phyloP scores from a whole-genome alignment of 1,140 invertebrate genomes.

The Argopecten irradians region DNA sequence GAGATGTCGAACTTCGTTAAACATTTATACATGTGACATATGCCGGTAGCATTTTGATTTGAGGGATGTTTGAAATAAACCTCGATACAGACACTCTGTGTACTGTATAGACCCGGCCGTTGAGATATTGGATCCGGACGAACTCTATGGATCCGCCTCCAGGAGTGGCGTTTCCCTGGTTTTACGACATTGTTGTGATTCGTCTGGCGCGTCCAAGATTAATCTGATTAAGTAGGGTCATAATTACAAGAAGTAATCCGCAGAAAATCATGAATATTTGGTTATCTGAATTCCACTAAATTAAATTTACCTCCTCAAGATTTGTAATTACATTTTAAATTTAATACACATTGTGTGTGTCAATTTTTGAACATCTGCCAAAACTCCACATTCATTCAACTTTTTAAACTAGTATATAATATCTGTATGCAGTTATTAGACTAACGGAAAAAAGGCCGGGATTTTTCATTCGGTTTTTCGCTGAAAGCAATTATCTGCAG shows the following conservation, averaged over 20 bases:
- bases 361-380: not conserved
- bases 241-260: not conserved
- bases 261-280: not conserved
- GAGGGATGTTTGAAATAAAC: not conserved
- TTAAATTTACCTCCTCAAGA: not conserved
- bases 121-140: not conserved
- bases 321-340: not conserved
- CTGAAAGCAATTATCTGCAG: not conserved
- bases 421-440: too few species aligned
- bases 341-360: not conserved
- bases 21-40: constrained; percentile 6
- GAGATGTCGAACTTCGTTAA: constrained; percentile 21
- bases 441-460: not conserved
- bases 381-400: not conserved
- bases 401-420: not conserved
- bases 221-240: not conserved
- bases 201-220: not conserved
- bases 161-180: not conserved
- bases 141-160: not conserved
- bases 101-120: not conserved
- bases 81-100: not conserved
- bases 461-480: not conserved
- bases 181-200: not conserved
- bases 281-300: not conserved
- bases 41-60: not conserved